A percentile compares a stretch with the other conserved stretches of the same genome.
Evolutionary conservation across 2,797 vertebrate genomes (phyloP).

Genomic region (Amblyraja radiata): DNA sequence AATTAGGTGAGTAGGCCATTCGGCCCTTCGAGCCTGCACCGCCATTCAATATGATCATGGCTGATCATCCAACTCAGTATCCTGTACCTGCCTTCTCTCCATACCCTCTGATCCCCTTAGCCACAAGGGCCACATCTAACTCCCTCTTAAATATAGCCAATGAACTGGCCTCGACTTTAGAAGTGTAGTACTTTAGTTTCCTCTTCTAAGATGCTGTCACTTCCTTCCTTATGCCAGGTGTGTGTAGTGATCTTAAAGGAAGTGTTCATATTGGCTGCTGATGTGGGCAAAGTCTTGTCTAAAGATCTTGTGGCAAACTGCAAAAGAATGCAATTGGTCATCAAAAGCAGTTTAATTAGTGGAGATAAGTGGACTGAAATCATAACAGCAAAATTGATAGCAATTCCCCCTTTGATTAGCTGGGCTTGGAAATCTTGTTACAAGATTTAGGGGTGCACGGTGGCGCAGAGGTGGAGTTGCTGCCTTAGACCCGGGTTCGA

Average conservation of each 20-base stretch:
- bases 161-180: no score
- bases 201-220: not conserved
- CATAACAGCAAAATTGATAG: not conserved
- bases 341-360: not conserved
- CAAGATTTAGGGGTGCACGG: no score
- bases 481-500: no score
- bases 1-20: no score
- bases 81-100: no score
- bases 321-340: not conserved
- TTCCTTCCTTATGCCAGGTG: not conserved
- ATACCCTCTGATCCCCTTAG: no score
- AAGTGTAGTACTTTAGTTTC: not conserved
- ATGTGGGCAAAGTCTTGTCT: not conserved
- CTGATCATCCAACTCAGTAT: no score
- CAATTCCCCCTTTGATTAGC: not conserved
- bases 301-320: not conserved
- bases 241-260: not conserved
- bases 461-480: no score
- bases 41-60: no score
- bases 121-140: no score
- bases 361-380: not conserved
- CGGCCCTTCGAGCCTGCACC: no score
- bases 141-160: no score
- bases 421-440: not conserved
- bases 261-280: not conserved